A percentile compares a stretch with the other conserved stretches of the same genome.
phyloP scores from a whole-genome alignment of 2,888 invertebrate species.

The Meandrusa payeni region DNA sequence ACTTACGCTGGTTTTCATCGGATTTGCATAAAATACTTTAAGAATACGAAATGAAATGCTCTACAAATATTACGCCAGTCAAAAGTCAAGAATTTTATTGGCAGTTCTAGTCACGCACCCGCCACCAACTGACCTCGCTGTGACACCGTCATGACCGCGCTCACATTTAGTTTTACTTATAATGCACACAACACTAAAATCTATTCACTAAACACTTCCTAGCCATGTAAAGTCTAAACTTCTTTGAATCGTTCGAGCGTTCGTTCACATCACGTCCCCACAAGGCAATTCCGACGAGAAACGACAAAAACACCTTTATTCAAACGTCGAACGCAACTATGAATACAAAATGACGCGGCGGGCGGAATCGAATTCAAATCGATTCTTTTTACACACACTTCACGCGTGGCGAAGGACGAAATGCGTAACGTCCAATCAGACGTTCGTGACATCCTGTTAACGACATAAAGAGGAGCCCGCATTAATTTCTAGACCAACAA shows the following conservation, averaged over 20 bases:
- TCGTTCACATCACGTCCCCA: conserved; percentile 64
- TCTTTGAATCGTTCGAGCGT: conserved; percentile 33
- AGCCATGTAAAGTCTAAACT: conserved; percentile 24
- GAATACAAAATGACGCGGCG: conserved; percentile 63
- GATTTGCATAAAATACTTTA: too few species aligned
- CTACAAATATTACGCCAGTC: conserved; percentile 2
- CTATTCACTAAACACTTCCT: conserved; percentile 15
- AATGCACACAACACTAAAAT: conserved; percentile 16
- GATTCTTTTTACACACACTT: conserved; percentile 49
- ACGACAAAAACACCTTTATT: conserved; percentile 68
- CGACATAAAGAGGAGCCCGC: conserved; percentile 13
- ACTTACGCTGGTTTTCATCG: too few species aligned
- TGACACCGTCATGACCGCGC: conserved; percentile 39
- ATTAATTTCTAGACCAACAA: conserved; percentile 22
- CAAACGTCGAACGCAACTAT: conserved; percentile 46
- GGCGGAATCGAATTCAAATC: conserved; percentile 61
- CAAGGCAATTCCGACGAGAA: conserved; percentile 64
- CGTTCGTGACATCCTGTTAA: conserved; percentile 41
- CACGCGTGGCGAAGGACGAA: conserved; percentile 59
- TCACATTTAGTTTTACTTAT: conserved; percentile 26
- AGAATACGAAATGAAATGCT: not conserved
- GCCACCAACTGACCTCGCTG: conserved; percentile 35
- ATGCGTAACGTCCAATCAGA: conserved; percentile 34
- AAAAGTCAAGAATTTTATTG: conserved; percentile 27
- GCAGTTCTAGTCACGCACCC: conserved; percentile 25